Base-by-base conservation (phyloP, 2,113 vertebrate species). In the Gambusia affinis region DNA sequence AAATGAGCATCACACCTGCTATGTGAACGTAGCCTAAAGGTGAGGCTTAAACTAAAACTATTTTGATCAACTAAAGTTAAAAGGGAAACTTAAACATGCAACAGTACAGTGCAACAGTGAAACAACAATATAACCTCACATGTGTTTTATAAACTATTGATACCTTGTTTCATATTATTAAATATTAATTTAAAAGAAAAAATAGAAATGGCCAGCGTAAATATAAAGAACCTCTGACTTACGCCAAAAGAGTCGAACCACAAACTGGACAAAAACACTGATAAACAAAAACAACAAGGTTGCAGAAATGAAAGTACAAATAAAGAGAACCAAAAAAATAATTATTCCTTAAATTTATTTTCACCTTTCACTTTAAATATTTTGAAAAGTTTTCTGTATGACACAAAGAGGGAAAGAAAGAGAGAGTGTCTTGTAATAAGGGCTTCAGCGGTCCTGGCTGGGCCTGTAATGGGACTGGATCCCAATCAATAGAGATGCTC, bases 401-500 rank as follows among this genome's bases (percentile, higher is more conserved):
- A 86, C 64, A 76, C n/a, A 72, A 68, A 69, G 73, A 80, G 29
- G 64, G 24, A 51, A 27, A 63, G 64, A 73, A 60, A 66, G 63
- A 75, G 60, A 79, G 75, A 57, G 39, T 81, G 83, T 81, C 83
- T 91, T 91, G 76, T 92, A 90, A 93, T 88, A 79, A 80, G 85
- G 84, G 86, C 85, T 89, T 87, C 91, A 90, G 73, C 81, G 84
- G 90, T 83, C 76, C 72, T 31, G 79, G 78, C 89, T 73, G 70
- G 80, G 79, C 81, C 85, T 88, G 88, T 93, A 94, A 94, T 92
- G 85, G 94, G 90, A 92, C 92, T 91, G 88, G 91, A 94, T 93
- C 82, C 84, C 89, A 89, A 95, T 95, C 94, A 94, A 95, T 95
- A 93, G 90, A 87, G 85, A 92, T 83, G 87, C 87, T 92, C 91